Conservation (phyloP, 2,113 vertebrate genomes). For the Lepus americanus region DNA sequence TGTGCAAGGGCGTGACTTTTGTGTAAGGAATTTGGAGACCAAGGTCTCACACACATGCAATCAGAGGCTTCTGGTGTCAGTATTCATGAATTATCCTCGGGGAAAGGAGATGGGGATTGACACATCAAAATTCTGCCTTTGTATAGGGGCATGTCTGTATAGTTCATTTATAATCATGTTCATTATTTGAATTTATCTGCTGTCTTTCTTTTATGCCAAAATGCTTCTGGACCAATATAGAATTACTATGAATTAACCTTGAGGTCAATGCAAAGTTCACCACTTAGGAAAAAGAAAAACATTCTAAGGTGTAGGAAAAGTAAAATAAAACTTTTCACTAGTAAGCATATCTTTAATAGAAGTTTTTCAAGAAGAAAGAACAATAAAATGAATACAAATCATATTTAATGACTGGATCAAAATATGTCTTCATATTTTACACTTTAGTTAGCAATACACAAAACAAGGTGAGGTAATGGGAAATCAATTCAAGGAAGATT, state of each 20-base stretch:
- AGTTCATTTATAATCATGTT: conserved; percentile 58
- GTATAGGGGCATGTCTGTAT: conserved; percentile 47
- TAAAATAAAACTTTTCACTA: background rate
- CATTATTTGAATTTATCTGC: conserved; percentile 57
- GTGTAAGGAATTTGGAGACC: conserved; percentile 74
- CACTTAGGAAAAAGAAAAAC: conserved; percentile 4
- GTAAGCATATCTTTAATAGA: background rate
- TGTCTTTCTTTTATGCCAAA: conserved; percentile 63
- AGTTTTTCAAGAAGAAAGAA: background rate
- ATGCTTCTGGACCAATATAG: conserved; percentile 48
- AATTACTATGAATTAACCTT: conserved; percentile 65
- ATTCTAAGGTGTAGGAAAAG: background rate
- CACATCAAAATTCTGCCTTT: conserved; percentile 73
- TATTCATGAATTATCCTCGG: conserved; percentile 74
- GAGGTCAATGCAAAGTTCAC: conserved; percentile 45
- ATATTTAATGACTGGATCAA: background rate
- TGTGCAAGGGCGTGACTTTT: conserved; percentile 76
- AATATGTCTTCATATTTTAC: background rate
- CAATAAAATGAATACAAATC: background rate
- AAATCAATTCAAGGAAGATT: background rate
- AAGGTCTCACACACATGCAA: conserved; percentile 69
- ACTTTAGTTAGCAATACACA: background rate
- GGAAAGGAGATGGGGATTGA: conserved; percentile 53
- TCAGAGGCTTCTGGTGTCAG: conserved; percentile 69
- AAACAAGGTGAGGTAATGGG: background rate